Percentiles rank a stretch among this genome's conserved stretches.
phyloP scores from a whole-genome alignment of 2,797 vertebrate genomes.

The Onychomys arenicola region DNA sequence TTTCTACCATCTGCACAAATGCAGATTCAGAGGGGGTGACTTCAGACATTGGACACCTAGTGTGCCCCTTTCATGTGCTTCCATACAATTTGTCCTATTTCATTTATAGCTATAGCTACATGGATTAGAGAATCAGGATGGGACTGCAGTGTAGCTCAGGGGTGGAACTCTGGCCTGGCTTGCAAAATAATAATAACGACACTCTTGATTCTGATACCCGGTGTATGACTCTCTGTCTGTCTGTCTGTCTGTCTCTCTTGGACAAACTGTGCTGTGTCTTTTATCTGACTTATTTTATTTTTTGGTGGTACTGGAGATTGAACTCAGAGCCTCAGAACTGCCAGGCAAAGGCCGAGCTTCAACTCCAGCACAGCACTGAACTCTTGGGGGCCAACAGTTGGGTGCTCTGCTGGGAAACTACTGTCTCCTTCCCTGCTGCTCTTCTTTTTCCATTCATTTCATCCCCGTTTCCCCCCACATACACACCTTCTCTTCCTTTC shows the following conservation, averaged over 20 bases:
- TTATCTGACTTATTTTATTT: neutral
- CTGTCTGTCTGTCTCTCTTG: neutral
- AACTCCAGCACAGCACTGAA: neutral
- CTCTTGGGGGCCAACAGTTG: neutral
- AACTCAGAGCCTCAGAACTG: neutral
- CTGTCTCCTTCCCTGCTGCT: neutral
- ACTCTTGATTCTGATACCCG: neutral
- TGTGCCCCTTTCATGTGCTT: constrained; percentile 12
- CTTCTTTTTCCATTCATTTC: neutral
- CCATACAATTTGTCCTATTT: constrained; percentile 1
- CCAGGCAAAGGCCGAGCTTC: neutral
- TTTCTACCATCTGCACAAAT: neutral
- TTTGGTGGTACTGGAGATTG: neutral
- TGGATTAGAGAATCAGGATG: neutral
- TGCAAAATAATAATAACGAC: neutral
- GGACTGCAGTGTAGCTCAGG: neutral
- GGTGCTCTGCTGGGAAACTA: constrained; percentile 20
- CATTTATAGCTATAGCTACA: neutral
- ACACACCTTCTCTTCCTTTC: neutral
- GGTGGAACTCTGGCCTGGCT: neutral
- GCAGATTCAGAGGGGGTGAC: neutral
- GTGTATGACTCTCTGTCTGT: neutral
- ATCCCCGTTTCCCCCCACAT: neutral
- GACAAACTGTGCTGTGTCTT: neutral
- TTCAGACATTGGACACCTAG: neutral